Evolutionary conservation across 2,113 vertebrate species (phyloP).

Genomic region (Laticauda colubrina): DNA sequence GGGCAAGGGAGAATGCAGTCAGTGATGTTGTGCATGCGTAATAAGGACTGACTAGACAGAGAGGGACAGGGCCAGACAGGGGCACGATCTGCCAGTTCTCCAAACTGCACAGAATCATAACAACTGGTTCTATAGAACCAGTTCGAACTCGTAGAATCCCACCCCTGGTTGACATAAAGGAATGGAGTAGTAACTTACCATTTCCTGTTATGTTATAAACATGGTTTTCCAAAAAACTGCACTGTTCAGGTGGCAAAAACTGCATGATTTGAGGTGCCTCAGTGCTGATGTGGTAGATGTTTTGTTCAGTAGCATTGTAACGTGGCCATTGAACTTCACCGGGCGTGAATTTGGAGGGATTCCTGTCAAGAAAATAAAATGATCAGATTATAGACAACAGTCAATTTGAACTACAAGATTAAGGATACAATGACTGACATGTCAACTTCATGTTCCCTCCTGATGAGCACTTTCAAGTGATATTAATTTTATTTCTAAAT

Average conservation of each 20-base stretch:
- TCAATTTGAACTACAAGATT: background rate
- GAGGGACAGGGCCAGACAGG: too few relatives aligned
- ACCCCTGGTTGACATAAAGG: background rate
- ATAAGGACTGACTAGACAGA: too few relatives aligned
- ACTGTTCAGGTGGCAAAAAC: background rate
- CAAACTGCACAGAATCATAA: too few relatives aligned
- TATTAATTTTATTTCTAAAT: background rate
- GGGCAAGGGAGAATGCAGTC: too few relatives aligned
- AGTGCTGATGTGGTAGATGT: background rate
- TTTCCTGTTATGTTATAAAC: background rate
- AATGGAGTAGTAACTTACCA: background rate
- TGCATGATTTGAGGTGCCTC: background rate
- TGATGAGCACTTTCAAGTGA: background rate
- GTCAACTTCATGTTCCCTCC: background rate
- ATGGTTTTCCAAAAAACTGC: background rate
- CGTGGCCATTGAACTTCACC: background rate
- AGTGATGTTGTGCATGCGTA: too few relatives aligned
- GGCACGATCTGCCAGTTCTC: too few relatives aligned
- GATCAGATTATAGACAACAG: background rate
- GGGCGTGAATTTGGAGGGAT: background rate
- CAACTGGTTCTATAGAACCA: too few relatives aligned
- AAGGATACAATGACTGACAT: too few relatives aligned
- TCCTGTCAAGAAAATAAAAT: background rate
- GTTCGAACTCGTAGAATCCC: too few relatives aligned
- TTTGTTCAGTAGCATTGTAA: conserved; percentile 6